These are phyloP conservation scores for Arrhamphus sclerolepis DNA, from an alignment of 2,797 vertebrate genomes.

Conservation along the genomic window DNA sequence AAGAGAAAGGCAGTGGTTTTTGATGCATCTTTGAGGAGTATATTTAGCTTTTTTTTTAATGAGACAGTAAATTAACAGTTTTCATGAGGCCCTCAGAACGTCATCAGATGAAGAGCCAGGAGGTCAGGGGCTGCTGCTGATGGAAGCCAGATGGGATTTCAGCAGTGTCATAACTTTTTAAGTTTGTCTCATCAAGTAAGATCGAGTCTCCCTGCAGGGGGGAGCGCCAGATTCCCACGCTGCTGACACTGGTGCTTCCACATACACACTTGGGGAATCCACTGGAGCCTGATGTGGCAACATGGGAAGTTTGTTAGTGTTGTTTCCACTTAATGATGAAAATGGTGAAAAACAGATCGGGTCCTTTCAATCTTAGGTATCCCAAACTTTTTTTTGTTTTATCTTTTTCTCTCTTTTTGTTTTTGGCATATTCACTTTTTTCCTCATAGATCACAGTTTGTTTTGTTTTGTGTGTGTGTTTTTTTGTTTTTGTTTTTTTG, in stretches of 20 bases:
- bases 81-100: background rate
- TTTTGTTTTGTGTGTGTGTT: no score
- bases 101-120: constrained; percentile 16
- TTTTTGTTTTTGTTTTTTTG: no score
- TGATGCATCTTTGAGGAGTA: no score
- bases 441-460: no score
- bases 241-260: constrained; percentile 17
- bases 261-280: background rate
- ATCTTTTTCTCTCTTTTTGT: no score
- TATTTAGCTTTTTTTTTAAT: background rate
- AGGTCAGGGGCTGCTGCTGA: constrained; percentile 12
- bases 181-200: constrained; percentile 15
- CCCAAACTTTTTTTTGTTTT: no score
- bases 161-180: constrained; percentile 8
- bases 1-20: no score
- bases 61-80: no score
- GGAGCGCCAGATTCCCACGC: constrained; percentile 45
- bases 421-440: no score
- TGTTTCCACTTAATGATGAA: no score
- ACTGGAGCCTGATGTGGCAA: constrained; percentile 26
- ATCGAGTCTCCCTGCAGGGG: background rate
- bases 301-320: constrained; percentile 43
- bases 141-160: constrained; percentile 41
- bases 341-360: no score
- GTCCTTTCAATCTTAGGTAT: no score